A percentile compares a stretch with the other conserved stretches of the same genome.
Conservation (phyloP, 2,113 vertebrate species). For the Gymnarchus niloticus region DNA sequence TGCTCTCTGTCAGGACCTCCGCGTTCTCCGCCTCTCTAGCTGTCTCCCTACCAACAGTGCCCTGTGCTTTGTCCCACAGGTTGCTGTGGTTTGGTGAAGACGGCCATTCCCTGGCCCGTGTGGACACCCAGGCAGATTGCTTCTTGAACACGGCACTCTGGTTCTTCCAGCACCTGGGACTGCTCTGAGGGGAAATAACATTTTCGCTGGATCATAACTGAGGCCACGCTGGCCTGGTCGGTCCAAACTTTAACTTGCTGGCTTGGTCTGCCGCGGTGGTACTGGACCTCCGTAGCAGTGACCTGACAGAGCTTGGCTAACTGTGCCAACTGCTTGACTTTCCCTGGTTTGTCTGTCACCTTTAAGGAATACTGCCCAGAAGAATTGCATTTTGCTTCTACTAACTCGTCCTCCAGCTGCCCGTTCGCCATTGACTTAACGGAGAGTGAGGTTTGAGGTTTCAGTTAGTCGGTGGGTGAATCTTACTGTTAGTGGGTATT, state of each 20-base stretch:
- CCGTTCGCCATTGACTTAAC: background rate
- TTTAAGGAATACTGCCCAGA: background rate
- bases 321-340: conserved; percentile 8
- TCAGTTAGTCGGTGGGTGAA: background rate
- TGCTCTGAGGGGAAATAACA: conserved; percentile 21
- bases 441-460: background rate
- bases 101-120: conserved; percentile 63
- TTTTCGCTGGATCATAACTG: background rate
- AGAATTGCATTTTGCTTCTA: background rate
- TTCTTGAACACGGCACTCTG: conserved; percentile 67
- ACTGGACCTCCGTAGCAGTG: background rate
- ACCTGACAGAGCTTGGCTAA: background rate
- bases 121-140: conserved; percentile 61
- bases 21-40: background rate
- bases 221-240: background rate
- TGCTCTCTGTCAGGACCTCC: background rate
- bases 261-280: background rate
- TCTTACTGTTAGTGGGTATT: background rate
- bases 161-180: conserved; percentile 60
- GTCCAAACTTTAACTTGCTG: background rate
- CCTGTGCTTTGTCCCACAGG: conserved; percentile 42
- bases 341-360: background rate
- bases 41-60: background rate
- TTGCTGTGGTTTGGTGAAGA: conserved; percentile 74
- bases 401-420: background rate